These are phyloP conservation scores for Actenoides hombroni DNA, from an alignment of 2,113 vertebrate species.

Conservation along the genomic window DNA sequence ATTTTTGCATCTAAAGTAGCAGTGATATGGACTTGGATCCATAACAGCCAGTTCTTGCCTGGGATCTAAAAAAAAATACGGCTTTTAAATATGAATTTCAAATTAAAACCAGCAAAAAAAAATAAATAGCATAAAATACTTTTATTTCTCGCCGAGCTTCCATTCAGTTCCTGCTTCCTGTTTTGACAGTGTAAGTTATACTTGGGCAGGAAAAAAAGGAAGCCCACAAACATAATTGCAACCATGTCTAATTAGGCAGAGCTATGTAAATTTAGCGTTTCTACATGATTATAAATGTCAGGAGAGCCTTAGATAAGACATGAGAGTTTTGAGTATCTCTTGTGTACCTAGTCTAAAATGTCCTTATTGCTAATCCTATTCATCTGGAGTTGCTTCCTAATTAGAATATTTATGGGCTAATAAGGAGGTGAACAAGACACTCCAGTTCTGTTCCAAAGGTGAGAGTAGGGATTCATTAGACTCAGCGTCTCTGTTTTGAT, in stretches of 20 bases:
- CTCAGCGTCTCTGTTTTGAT: conserved; percentile 70
- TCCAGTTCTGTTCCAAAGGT: conserved; percentile 73
- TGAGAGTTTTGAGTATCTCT: conserved; percentile 66
- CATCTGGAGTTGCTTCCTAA: conserved; percentile 78
- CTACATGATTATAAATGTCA: conserved; percentile 75
- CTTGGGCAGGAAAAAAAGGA: conserved; percentile 51
- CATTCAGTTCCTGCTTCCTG: conserved; percentile 32
- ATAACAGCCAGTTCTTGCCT: not conserved
- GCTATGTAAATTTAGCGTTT: conserved; percentile 71
- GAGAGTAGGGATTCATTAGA: conserved; percentile 73
- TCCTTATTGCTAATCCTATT: conserved; percentile 75
- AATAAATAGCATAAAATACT: conserved; percentile 11
- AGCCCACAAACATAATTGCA: conserved; percentile 62
- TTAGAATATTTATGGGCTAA: conserved; percentile 89
- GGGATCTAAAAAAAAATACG: not conserved
- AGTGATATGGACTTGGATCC: not conserved
- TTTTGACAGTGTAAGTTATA: conserved; percentile 42
- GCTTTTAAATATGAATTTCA: not conserved
- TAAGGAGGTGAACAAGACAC: conserved; percentile 79
- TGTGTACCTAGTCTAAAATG: conserved; percentile 41
- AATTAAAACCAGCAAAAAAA: not conserved
- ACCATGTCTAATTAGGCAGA: conserved; percentile 75
- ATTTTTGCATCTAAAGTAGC: not conserved
- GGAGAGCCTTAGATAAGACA: conserved; percentile 68
- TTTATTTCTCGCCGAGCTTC: not conserved